These are phyloP conservation scores for Oreochromis spilurus DNA, from an alignment of 2,113 vertebrate genomes.

Conservation along the genomic window DNA sequence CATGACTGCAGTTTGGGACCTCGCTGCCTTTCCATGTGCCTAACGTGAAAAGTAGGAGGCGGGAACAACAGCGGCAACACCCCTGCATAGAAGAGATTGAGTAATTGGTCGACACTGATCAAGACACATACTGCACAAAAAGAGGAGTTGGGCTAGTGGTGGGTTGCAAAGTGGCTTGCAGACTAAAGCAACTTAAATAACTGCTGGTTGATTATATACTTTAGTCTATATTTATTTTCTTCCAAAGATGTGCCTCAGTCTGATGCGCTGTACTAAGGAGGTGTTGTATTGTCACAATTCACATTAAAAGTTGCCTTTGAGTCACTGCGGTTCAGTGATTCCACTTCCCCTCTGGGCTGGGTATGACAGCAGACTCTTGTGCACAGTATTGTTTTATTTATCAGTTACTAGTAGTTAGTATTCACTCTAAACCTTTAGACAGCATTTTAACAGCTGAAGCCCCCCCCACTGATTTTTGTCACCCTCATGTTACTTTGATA, in stretches of 20 bases:
- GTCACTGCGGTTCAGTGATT: neutral
- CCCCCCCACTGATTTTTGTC: neutral
- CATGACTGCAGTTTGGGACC: neutral
- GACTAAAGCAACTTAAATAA: neutral
- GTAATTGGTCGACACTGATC: neutral
- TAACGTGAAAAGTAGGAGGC: neutral
- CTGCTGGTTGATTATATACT: neutral
- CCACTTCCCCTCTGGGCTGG: neutral
- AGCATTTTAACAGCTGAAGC: neutral
- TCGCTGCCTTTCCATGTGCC: neutral
- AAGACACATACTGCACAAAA: neutral
- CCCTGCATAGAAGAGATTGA: neutral
- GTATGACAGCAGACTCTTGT: neutral
- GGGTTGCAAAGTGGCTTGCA: neutral
- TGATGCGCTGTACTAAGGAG: neutral
- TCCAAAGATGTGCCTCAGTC: neutral
- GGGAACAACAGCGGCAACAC: neutral
- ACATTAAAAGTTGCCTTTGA: neutral
- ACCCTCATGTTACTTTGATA: neutral
- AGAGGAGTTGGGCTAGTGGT: neutral
- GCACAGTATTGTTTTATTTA: neutral
- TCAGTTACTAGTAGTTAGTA: neutral
- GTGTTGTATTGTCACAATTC: neutral
- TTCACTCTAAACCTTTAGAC: neutral
- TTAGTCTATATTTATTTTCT: neutral